These are phyloP conservation scores for Gryllus bimaculatus DNA, from an alignment of 1,140 invertebrate species.

Conservation along the genomic window DNA sequence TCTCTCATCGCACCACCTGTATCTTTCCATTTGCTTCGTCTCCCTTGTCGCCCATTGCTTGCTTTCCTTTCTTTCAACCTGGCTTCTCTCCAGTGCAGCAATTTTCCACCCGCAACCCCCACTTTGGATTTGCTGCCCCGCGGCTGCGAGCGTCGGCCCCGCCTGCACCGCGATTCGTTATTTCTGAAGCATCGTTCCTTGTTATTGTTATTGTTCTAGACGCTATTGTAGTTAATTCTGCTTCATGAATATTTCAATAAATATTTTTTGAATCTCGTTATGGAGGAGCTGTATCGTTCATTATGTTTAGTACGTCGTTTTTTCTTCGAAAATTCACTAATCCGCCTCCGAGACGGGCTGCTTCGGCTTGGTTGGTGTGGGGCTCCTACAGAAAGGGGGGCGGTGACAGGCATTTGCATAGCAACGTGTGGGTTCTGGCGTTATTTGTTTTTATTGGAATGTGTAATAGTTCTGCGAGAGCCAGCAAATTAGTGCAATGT, in stretches of 20 bases:
- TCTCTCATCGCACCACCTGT: too few relatives aligned
- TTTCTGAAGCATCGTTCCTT: background rate
- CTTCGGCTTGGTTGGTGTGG: background rate
- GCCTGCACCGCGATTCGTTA: background rate
- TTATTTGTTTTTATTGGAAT: constrained; percentile 2
- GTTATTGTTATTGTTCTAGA: constrained; percentile 1
- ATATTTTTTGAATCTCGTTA: constrained; percentile 1
- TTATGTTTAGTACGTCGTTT: background rate
- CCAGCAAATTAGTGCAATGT: background rate
- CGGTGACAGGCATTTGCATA: background rate
- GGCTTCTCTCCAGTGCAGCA: too few relatives aligned
- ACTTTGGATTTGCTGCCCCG: background rate
- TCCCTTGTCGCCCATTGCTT: too few relatives aligned
- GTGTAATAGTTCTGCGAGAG: background rate
- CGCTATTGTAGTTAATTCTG: constrained; percentile 1
- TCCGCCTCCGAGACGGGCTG: background rate
- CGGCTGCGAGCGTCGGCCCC: too few relatives aligned
- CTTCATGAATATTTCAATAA: constrained; percentile 6
- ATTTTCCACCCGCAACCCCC: background rate
- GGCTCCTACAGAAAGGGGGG: background rate
- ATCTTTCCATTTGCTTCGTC: too few relatives aligned
- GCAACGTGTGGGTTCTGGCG: background rate
- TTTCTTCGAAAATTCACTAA: background rate
- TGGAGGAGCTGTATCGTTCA: background rate
- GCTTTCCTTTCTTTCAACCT: too few relatives aligned